phyloP scores from a whole-genome alignment of 2,888 invertebrate species.

The Athalia cordata region DNA sequence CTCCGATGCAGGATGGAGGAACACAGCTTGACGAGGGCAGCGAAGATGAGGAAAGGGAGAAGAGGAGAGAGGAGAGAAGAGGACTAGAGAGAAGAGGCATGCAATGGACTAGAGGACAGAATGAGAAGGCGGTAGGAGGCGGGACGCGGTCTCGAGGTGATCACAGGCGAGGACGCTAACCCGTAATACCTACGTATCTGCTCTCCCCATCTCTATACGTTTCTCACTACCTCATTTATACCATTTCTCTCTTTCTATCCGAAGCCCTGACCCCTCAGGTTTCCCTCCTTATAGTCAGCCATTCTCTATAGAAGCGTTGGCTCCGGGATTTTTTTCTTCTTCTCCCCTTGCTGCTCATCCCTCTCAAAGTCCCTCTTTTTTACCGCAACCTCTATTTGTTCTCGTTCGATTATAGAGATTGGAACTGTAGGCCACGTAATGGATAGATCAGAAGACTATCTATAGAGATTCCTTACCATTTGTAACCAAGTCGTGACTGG shows the following conservation, averaged over 20 bases:
- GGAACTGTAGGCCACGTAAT: constrained; percentile 22
- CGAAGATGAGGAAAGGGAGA: constrained; percentile 49
- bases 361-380: constrained; percentile 43
- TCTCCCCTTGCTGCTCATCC: constrained; percentile 51
- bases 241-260: constrained; percentile 29
- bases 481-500: constrained; percentile 35
- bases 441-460: constrained; percentile 36
- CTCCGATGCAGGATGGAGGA: constrained; percentile 56
- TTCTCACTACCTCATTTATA: constrained; percentile 45
- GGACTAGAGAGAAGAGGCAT: constrained; percentile 42
- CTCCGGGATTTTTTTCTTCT: constrained; percentile 42
- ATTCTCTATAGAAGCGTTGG: constrained; percentile 34
- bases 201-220: constrained; percentile 45
- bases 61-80: constrained; percentile 48
- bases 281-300: constrained; percentile 12
- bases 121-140: constrained; percentile 71
- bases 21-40: constrained; percentile 46
- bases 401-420: constrained; percentile 41
- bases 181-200: constrained; percentile 74
- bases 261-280: constrained; percentile 24
- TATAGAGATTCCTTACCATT: constrained; percentile 19
- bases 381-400: constrained; percentile 39
- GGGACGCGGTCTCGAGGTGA: constrained; percentile 72
- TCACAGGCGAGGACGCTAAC: constrained; percentile 69
- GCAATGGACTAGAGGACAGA: constrained; percentile 53